Evolutionary conservation across 1,140 invertebrate species (phyloP), one percentile per base, ranked within the genome.

Genomic region (Subanguina moxae): DNA sequence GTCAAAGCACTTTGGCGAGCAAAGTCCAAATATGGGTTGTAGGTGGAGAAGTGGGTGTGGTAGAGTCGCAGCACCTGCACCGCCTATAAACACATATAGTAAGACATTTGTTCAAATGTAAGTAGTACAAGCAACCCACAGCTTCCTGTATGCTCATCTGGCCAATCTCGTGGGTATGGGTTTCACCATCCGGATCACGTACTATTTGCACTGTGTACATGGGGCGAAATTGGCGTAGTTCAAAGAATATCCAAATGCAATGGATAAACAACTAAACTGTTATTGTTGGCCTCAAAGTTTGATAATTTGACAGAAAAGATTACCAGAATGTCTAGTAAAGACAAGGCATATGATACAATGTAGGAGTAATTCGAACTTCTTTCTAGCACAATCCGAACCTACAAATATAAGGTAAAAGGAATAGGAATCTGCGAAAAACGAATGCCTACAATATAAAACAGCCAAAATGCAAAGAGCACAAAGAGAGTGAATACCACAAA

Each of bases 181-280:
- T 38, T 59, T 78, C 72, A 28, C 74, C 74, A 59, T 76, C 69
- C n/a, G 74, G 74, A 67, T 76, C 76, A 19, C 74, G 65, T 32
- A 66, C 59, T 30, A 76, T 65, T 32, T 58, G 59, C n/a, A 76
- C 63, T 11, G 21, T 64, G 62, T 73, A 76, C 11, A 65, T 57
- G 25, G 67, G 65, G 11, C 58, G 65, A n/a, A 74, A 52, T 46
- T 72, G 63, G 19, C 66, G 76, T 28, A 67, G 61, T 21, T 78
- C 72, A 27, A 67, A 70, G 57, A 72, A 69, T 61, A 70, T 72
- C 70, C 76, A 75, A 56, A 76, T 57, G 59, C 64, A 64, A 27
- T 76, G 68, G 27, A 76, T 64, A 48, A 76, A 68, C 27, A 76
- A 23, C 25, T 78, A 43, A 42, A 72, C n/a, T n/a, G n/a, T n/a